These are phyloP conservation scores for Bradypodion pumilum DNA, from an alignment of 2,797 vertebrate species.

Conservation along the genomic window DNA sequence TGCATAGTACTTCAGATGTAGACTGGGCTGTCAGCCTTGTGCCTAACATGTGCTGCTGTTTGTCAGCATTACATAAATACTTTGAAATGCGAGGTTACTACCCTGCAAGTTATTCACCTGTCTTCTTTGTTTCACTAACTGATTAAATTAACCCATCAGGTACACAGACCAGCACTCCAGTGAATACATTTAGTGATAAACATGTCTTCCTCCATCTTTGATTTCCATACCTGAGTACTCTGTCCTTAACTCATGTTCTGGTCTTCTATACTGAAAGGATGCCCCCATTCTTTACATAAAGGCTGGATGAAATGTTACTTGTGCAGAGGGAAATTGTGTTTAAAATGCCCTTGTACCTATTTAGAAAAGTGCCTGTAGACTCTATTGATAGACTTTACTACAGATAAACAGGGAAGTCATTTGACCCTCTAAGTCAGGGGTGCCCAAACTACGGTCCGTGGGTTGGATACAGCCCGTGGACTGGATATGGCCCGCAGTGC, in stretches of 20 bases:
- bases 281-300: background rate
- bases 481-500: too few species aligned
- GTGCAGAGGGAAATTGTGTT: background rate
- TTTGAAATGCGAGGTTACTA: background rate
- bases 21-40: background rate
- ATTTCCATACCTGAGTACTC: background rate
- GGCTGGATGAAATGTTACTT: background rate
- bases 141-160: too few species aligned
- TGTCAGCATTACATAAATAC: background rate
- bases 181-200: background rate
- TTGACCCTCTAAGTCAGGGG: too few species aligned
- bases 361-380: background rate
- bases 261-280: rapidly evolving
- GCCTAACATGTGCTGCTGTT: conserved; percentile 3
- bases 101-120: background rate
- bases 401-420: conserved; percentile 68
- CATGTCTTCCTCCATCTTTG: background rate
- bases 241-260: conserved; percentile 1
- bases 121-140: background rate
- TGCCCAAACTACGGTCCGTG: too few species aligned
- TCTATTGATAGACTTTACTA: conserved; percentile 65
- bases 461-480: too few species aligned
- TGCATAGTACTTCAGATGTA: background rate
- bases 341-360: rapidly evolving
- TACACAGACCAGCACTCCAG: background rate